Base-by-base conservation (phyloP, 2,888 invertebrate species). In the Epistrophella euchroma region DNA sequence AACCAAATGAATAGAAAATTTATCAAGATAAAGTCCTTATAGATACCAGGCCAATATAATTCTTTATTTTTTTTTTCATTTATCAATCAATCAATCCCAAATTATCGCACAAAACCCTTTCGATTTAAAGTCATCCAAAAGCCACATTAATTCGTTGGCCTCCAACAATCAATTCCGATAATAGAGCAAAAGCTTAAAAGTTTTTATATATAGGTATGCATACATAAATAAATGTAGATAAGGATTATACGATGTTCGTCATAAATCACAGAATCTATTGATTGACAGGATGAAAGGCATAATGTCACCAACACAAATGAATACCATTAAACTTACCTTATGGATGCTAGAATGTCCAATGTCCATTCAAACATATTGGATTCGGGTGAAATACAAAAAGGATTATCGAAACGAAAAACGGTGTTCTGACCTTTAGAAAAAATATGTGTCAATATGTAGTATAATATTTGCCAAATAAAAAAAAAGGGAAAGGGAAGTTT, bases 251-350 rank as follows among this genome's bases (percentile, higher is more conserved):
- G 45, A 47, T 43, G 28, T 32, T 19, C 47, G 11, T 43, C 71
- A 85, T 75, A 75, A 80, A 79, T 80, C 84, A 75, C 50, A 19
- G 75, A 71, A 80, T 76, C 74, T 55, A 85, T 80, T 76, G 84
- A 85, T 80, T 85, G 84, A 76, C 84, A 85, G 56, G 43, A 72
- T 85, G 84, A 76, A 80, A 85, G 56, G 35, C 15, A 56, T 80
- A 75, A 85, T 80, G 75, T 72, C 80, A 75, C 75, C 71, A 76
- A 76, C 75, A 68, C 66, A 64, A 80, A 80, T 85, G 75, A 72
- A 66, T 71, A 66, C 37, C 75, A 85, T 80, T 85, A 76, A 76
- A 76, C 72, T 60, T 85, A 80, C 80, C 84, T 80, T 75, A 45
- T 72, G 56, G 71, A 80, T 32, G 66, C 66, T 80, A 60, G 52